Base-by-base conservation (phyloP, 92 coral and sea anemone genomes). In the Zoanthus sociatus region DNA sequence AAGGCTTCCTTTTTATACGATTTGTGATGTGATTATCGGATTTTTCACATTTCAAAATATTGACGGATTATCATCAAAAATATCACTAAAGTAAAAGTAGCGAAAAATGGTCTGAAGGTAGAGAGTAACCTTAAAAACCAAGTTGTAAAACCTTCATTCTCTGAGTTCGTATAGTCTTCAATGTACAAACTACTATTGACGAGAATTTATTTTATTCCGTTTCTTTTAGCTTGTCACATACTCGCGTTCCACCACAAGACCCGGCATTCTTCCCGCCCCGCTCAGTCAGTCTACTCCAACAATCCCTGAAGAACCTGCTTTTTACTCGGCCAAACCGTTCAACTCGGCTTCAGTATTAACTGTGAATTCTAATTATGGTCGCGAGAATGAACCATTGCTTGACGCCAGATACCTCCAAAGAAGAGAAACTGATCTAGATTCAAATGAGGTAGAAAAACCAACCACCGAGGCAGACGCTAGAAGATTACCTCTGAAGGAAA, bases 321-420 rank as follows among this genome's bases (percentile, higher is more conserved):
- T 42, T 3, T 18, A 71, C 32, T 53, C 54, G 16, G 86, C 89
- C 50, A 87, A 87, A 68, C 86, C 90, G 18, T 81, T 84, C 71
- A 82, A 78, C 9, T 78, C 87, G 20, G 76, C 73, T 15, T 73
- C 78, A 50, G 30, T 55, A 0, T 21, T 48, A 37, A 91, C 92
- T 42, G 83, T 86, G 20, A 84, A 87, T 72, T 21, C 76, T 33
- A 88, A 92, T 79, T 77, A 53, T 55, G 88, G 86, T 37, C 91
- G 81, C 64, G 96, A 94, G 46, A 94, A 94, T 84, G 91, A 92
- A 63, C 99, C 98, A 10, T 66, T 96, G 20, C 88, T 96, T 50
- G 99, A 96, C 77, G 95, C 98, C 32, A 96, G 95, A 87, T 96
- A 96, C 77, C 90, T 96, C 69, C 91, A 91, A 55, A 89, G 95